Base-by-base conservation (phyloP, 2,797 vertebrate genomes). In the Anolis apletophallus region DNA sequence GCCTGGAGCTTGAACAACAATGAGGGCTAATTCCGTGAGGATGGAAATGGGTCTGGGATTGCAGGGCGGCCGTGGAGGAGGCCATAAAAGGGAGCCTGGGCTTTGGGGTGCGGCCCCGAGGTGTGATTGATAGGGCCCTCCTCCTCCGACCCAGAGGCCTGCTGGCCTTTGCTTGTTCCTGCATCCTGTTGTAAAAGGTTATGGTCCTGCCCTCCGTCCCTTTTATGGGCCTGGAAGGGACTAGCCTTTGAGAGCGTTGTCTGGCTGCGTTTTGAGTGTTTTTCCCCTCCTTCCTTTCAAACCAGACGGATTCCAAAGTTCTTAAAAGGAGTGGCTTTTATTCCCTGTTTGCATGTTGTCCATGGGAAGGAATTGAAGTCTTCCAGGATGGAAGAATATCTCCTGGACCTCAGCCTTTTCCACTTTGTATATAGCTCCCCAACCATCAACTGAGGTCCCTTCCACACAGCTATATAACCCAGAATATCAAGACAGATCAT, bases 171-270 rank as follows among this genome's bases (percentile, higher is more conserved):
- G 93, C 97, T 94, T 90, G 95, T 93, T 97, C 96, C 97, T 96
- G 97, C 97, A 98, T 99, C 98, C 98, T 98, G 98, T 98, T 97
- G 98, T 98, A 99, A 99, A 99, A 98, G 97, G 97, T 98, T 98
- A 98, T 97, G 97, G 97, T 97, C 97, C 97, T 89, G 91, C 12
- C 55, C 61, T 93, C 73, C 46, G 3, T n/a, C 74, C 93, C 57
- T 96, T 98, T 98, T 97, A 98, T 98, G 97, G 97, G 96, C 96
- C 85, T 96, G 64, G 93, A 96, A 98, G 97, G 97, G 98, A 94
- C 97, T 96, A 26, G 19, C 94, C 96, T 97, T 98, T 98, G 97
- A 97, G 95, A 97, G 96, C 96, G 97, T 97, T 96, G 96, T 94
- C 93, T 92, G 88, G 94, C 91, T 92, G 90, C 90, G 92, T 95